phyloP scores from a whole-genome alignment of 1,140 invertebrate species.

The Drosophila parabipectinata region DNA sequence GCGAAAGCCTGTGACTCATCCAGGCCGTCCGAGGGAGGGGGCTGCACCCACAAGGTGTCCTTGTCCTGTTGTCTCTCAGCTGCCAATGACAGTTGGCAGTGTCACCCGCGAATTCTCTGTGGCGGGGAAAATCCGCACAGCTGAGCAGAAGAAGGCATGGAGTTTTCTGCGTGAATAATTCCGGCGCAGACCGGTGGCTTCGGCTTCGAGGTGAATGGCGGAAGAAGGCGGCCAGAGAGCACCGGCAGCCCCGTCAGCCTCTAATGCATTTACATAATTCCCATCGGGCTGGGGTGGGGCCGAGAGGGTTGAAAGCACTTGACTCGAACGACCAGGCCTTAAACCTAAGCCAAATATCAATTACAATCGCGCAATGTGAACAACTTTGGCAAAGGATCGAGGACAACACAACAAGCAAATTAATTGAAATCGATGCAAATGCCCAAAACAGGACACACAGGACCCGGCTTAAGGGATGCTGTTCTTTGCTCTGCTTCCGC shows the following conservation, averaged over 20 bases:
- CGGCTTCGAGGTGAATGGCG: constrained; percentile 42
- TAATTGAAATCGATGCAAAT: constrained; percentile 83
- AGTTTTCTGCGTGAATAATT: constrained; percentile 64
- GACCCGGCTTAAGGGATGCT: constrained; percentile 65
- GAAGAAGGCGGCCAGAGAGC: constrained; percentile 9
- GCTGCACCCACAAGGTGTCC: constrained; percentile 43
- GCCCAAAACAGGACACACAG: constrained; percentile 33
- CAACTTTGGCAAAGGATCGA: constrained; percentile 41
- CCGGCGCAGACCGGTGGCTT: constrained; percentile 17
- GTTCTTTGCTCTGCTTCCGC: constrained; percentile 28
- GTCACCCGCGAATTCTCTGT: constrained; percentile 52
- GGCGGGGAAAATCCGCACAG: constrained; percentile 68
- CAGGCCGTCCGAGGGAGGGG: constrained; percentile 26
- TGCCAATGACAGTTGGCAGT: constrained; percentile 69
- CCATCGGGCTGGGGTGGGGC: constrained; percentile 16
- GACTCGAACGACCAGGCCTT: constrained; percentile 47
- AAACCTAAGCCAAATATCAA: constrained; percentile 72
- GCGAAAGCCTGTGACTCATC: constrained; percentile 43
- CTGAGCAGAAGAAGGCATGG: constrained; percentile 41
- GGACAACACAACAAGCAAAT: constrained; percentile 70
- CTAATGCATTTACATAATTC: constrained; percentile 80
- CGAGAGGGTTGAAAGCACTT: constrained; percentile 45
- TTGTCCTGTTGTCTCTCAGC: constrained; percentile 44
- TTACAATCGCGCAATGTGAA: constrained; percentile 77
- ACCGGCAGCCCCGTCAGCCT: constrained; percentile 31